Conservation (phyloP, 2,888 invertebrate species). For the Neria commutata region DNA sequence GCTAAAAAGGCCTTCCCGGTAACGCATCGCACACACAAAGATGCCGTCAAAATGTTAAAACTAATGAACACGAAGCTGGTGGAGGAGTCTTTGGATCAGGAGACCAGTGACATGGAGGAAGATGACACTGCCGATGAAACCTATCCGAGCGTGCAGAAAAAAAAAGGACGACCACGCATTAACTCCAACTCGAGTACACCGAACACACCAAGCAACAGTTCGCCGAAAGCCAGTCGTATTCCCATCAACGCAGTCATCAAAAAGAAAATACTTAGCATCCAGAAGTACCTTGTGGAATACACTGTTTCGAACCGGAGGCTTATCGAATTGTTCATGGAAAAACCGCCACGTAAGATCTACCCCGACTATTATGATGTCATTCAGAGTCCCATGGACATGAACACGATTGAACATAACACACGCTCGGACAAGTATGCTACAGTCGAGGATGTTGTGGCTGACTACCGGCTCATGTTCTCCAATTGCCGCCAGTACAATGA, state of each 20-base stretch:
- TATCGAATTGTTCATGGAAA: constrained; percentile 93
- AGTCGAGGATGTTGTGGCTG: constrained; percentile 84
- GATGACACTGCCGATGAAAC: constrained; percentile 44
- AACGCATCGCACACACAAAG: constrained; percentile 81
- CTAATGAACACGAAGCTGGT: constrained; percentile 79
- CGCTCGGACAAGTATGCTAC: constrained; percentile 81
- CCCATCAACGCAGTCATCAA: constrained; percentile 65
- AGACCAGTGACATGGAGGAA: constrained; percentile 48
- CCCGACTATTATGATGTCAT: constrained; percentile 96
- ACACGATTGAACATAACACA: constrained; percentile 90
- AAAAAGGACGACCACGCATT: constrained; percentile 58
- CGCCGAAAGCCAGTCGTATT: constrained; percentile 56
- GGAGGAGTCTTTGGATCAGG: constrained; percentile 56
- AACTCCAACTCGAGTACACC: constrained; percentile 44
- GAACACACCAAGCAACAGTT: constrained; percentile 40
- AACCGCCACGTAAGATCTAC: constrained; percentile 92
- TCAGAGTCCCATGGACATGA: constrained; percentile 91
- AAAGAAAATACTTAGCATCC: constrained; percentile 80
- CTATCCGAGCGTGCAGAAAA: constrained; percentile 39
- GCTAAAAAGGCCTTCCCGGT: constrained; percentile 88
- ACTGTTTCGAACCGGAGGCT: constrained; percentile 81
- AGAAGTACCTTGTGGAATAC: constrained; percentile 75
- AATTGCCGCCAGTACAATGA: constrained; percentile 98
- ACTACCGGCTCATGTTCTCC: constrained; percentile 92
- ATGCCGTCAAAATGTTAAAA: constrained; percentile 84